These are phyloP conservation scores for Petromus typicus DNA, from an alignment of 2,113 vertebrate species.

Conservation along the genomic window DNA sequence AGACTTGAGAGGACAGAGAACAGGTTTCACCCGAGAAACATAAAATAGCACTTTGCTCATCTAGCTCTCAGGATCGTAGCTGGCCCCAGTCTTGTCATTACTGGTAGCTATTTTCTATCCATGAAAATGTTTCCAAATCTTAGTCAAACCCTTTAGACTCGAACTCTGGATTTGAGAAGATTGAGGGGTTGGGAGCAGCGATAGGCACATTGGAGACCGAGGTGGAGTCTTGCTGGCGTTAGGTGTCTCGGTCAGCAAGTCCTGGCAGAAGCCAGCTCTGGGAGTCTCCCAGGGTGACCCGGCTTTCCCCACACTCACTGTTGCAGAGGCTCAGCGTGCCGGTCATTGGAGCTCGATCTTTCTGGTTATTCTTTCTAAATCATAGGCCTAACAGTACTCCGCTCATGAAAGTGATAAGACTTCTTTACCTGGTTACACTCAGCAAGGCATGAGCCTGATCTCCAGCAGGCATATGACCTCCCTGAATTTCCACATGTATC, in stretches of 20 bases:
- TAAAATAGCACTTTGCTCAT: background rate
- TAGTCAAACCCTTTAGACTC: background rate
- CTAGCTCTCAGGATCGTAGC: background rate
- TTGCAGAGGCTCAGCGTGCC: background rate
- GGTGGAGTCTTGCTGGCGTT: background rate
- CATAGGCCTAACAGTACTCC: background rate
- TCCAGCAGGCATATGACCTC: background rate
- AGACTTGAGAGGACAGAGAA: background rate
- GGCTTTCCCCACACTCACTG: rapidly evolving
- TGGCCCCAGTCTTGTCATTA: background rate
- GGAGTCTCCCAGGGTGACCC: background rate
- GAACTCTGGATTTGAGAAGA: constrained; percentile 3
- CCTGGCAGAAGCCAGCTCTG: background rate
- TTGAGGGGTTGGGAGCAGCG: background rate
- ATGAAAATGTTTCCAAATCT: background rate
- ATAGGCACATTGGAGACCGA: background rate
- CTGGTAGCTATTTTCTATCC: background rate
- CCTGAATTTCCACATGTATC: background rate
- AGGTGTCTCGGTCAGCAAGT: background rate
- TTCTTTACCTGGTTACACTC: background rate
- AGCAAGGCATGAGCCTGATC: background rate
- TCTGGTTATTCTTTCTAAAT: background rate
- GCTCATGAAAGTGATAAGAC: background rate
- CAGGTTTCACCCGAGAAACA: constrained; percentile 8
- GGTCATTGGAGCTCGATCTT: background rate